Base-by-base conservation (phyloP, 2,113 vertebrate genomes). In the Cromileptes altivelis region DNA sequence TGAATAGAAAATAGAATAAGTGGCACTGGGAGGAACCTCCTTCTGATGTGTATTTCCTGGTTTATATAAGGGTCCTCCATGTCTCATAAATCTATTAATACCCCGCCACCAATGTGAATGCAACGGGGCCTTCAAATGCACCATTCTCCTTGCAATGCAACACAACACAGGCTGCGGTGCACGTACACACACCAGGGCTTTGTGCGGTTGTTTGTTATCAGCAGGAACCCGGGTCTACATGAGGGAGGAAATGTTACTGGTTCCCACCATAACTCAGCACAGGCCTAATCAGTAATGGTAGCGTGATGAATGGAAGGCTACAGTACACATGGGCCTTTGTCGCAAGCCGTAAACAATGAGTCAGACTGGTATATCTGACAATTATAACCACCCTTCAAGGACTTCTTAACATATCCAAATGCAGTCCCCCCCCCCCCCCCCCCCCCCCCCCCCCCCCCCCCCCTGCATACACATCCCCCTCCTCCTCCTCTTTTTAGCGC, bases 211-310 rank as follows among this genome's bases (percentile, higher is more conserved):
- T 78, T 74, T 88, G 89, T 94, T 94, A 94, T 94, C 92, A 91
- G 89, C 92, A 94, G 93, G 93, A 94, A 94, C 85, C 80, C 11
- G 57, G 42, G 82, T 82, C 88, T 78, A 60, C 84, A 73, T 42
- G 82, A 86, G 76, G 88, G 85, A 93, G 93, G 93, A 94, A 93
- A 52, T 83, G 84, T 84, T 84, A 62, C 89, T 91, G 84, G 91
- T 93, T 94, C 91, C 91, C 93, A 93, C 92, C 91, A 91, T 93
- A 90, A 93, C 89, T 93, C 92, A 94, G 82, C 69, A 56, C 42
- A 14, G 68, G 13, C 50, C 87, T 91, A 94, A 94, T 94, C 92
- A 90, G 91, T 23, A 37, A 56, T 70, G 81, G 50, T 60, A 11
- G 84, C 81, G 27, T 92, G 93, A 91, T 90, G 91, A 91, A 93